phyloP scores from a whole-genome alignment of 1,140 invertebrate species.

The Zaprionus taronus region DNA sequence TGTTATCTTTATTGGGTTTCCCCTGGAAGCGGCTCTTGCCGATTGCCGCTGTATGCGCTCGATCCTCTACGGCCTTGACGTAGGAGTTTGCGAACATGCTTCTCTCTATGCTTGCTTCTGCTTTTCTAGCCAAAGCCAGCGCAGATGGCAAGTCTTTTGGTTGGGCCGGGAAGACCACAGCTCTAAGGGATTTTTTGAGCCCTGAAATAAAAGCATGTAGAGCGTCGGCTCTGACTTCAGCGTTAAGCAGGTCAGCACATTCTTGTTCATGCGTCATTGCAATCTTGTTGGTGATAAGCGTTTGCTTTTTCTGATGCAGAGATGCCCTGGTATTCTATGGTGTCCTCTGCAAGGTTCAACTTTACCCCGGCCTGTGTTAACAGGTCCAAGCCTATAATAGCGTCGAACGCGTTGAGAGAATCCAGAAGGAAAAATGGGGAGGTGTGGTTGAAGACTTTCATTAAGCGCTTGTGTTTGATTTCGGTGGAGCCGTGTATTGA shows the following conservation, averaged over 20 bases:
- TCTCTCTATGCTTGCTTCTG: slow-evolving; percentile 2
- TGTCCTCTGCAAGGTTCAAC: too few species aligned
- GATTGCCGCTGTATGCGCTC: slow-evolving; percentile 4
- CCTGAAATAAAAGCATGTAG: slow-evolving; percentile 8
- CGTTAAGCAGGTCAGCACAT: slow-evolving; percentile 10
- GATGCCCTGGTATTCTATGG: too few species aligned
- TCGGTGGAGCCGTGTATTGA: too few species aligned
- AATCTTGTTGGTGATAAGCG: not conserved
- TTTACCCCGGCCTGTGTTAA: too few species aligned
- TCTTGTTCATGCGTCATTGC: slow-evolving; percentile 19
- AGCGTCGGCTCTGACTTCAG: slow-evolving; percentile 24
- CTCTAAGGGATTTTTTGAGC: too few species aligned
- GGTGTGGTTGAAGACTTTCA: too few species aligned
- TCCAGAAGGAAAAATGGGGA: too few species aligned
- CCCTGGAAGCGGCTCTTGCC: slow-evolving; percentile 13
- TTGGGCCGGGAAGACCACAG: not conserved
- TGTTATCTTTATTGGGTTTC: slow-evolving; percentile 11
- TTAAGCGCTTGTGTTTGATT: too few species aligned
- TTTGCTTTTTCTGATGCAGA: slow-evolving; percentile 20
- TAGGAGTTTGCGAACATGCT: slow-evolving; percentile 17
- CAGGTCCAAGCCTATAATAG: too few species aligned
- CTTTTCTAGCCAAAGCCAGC: slow-evolving; percentile 24
- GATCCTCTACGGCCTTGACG: slow-evolving; percentile 18
- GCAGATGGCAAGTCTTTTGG: slow-evolving; percentile 31
- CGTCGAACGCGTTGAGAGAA: too few species aligned